phyloP scores from a whole-genome alignment of 2,113 vertebrate genomes.

The Sapajus apella region DNA sequence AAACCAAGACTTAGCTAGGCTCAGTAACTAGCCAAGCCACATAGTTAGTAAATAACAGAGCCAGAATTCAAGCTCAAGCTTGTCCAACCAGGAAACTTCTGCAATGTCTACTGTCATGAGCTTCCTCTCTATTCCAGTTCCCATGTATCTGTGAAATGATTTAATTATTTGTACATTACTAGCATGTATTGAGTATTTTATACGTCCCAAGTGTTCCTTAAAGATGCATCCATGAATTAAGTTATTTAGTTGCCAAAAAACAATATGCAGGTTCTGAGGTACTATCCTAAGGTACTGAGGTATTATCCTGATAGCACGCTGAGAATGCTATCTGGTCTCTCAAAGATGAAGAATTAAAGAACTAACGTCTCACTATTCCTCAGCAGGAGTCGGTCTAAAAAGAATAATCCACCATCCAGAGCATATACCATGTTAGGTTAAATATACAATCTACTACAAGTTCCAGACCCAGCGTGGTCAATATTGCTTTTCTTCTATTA shows the following conservation, averaged over 20 bases:
- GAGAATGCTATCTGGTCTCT: not conserved
- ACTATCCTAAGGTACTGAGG: not conserved
- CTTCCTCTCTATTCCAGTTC: not conserved
- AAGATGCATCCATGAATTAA: not conserved
- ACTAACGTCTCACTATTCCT: not conserved
- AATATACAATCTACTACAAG: not conserved
- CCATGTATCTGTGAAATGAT: not conserved
- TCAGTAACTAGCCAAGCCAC: not conserved
- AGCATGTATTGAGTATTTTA: not conserved
- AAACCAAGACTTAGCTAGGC: not conserved
- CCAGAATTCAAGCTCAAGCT: not conserved
- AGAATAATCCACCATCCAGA: not conserved
- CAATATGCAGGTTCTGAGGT: not conserved
- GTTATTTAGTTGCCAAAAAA: not conserved
- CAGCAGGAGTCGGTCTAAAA: not conserved
- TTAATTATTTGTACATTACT: not conserved
- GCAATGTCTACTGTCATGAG: not conserved
- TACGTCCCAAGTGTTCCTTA: not conserved
- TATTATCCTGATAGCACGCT: not conserved
- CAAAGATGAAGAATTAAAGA: not conserved
- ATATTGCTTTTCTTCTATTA: not conserved
- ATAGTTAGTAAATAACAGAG: not conserved
- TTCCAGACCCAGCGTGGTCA: not conserved
- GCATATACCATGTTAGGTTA: not conserved
- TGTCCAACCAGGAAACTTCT: not conserved